phyloP scores from a whole-genome alignment of 2,797 vertebrate species.

The Tenualosa ilisha region DNA sequence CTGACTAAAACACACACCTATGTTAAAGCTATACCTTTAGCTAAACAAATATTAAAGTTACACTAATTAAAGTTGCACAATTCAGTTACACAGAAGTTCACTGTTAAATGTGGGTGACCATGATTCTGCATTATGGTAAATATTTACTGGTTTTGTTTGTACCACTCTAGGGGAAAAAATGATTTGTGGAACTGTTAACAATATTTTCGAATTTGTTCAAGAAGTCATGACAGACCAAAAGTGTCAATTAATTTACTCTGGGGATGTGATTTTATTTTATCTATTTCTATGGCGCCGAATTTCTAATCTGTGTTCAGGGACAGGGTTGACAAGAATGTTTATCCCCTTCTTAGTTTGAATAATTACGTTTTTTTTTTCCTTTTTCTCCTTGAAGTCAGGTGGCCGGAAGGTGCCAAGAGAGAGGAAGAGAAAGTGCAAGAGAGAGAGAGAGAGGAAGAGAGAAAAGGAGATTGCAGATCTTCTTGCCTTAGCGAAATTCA shows the following conservation, averaged over 20 bases:
- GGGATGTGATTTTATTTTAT: not conserved
- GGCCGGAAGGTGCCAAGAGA: slow-evolving; percentile 53
- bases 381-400: slow-evolving; percentile 44
- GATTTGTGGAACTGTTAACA: not conserved
- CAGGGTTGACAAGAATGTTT: not conserved
- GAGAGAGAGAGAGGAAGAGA: slow-evolving; percentile 32
- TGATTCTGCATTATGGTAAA: not conserved
- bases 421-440: slow-evolving; percentile 1
- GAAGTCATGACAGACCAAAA: not conserved
- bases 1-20: no score
- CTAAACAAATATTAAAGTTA: no score
- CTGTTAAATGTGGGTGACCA: not conserved
- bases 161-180: no score
- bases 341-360: slow-evolving; percentile 29
- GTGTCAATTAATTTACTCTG: not conserved
- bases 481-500: slow-evolving; percentile 46
- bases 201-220: not conserved
- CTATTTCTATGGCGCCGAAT: no score
- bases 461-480: slow-evolving; percentile 43
- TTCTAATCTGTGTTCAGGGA: not conserved
- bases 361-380: slow-evolving; percentile 32
- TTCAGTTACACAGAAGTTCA: not conserved
- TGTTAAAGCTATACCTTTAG: no score
- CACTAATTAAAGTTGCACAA: no score
- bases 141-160: not conserved